A percentile compares a stretch with the other conserved stretches of the same genome.
phyloP scores from a whole-genome alignment of 2,888 invertebrate species.

The Hypercompe scribonia region DNA sequence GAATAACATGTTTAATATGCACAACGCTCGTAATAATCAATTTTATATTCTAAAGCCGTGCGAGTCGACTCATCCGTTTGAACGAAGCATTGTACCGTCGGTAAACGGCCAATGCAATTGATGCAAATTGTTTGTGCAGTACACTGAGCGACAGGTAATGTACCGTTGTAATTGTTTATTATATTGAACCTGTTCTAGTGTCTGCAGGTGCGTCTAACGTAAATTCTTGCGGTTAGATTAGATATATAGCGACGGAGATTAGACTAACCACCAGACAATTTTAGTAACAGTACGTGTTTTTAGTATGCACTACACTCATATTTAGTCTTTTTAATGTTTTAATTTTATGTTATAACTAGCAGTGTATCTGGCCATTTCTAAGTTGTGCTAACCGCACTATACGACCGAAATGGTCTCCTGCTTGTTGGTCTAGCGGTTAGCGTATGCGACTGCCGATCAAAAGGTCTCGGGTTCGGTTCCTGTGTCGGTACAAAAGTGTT shows the following conservation, averaged over 20 bases:
- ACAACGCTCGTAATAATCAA: constrained; percentile 36
- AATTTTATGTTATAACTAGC: background rate
- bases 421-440: no score
- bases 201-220: constrained; percentile 29
- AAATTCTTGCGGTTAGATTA: background rate
- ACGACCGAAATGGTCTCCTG: no score
- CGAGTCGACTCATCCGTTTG: constrained; percentile 40
- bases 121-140: constrained; percentile 66
- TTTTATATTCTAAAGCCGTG: constrained; percentile 44
- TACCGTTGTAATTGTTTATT: constrained; percentile 53
- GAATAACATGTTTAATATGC: constrained; percentile 41
- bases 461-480: no score
- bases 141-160: constrained; percentile 53
- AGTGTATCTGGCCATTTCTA: no score
- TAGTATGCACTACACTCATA: background rate
- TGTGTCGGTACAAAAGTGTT: no score
- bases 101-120: constrained; percentile 52
- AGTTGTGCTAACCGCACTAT: no score
- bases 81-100: constrained; percentile 47
- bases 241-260: background rate
- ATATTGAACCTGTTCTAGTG: constrained; percentile 28
- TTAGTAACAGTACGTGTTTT: background rate
- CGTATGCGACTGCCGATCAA: no score
- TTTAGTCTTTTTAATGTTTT: background rate
- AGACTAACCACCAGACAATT: background rate